Conservation (phyloP, 2,797 vertebrate genomes). For the Thamnophis elegans region DNA sequence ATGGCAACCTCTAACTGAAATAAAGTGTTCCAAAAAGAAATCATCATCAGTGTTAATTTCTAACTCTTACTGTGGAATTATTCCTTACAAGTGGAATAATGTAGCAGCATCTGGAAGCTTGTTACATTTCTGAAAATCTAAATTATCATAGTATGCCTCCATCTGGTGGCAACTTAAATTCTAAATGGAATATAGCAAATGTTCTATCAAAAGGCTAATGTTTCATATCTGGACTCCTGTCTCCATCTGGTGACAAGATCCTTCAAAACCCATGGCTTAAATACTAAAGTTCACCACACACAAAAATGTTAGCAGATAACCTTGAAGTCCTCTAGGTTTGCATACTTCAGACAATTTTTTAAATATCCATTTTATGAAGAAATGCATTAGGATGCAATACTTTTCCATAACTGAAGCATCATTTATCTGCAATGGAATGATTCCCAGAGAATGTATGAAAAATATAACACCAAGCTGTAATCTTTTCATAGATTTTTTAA, state of each 20-base stretch:
- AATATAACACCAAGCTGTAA: background rate
- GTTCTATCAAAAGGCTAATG: background rate
- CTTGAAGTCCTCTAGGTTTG: background rate
- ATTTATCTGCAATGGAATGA: background rate
- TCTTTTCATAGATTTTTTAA: background rate
- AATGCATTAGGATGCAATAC: background rate
- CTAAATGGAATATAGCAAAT: background rate
- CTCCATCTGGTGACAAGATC: conserved; percentile 53
- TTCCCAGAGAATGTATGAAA: background rate
- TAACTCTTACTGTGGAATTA: background rate
- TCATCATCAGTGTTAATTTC: background rate
- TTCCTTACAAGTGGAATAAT: background rate
- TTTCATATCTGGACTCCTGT: conserved; percentile 38
- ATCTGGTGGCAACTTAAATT: conserved; percentile 23
- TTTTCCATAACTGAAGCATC: conserved; percentile 55
- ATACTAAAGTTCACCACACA: background rate
- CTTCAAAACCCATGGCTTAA: background rate
- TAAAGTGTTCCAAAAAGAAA: background rate
- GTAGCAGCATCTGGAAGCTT: background rate
- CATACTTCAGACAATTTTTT: background rate
- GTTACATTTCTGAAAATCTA: background rate
- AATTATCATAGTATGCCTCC: conserved; percentile 8
- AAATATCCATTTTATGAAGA: background rate
- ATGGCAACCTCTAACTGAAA: background rate
- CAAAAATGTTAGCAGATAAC: background rate